These are phyloP conservation scores for Lycodopsis pacificus DNA, from an alignment of 2,797 vertebrate genomes.

Conservation along the genomic window DNA sequence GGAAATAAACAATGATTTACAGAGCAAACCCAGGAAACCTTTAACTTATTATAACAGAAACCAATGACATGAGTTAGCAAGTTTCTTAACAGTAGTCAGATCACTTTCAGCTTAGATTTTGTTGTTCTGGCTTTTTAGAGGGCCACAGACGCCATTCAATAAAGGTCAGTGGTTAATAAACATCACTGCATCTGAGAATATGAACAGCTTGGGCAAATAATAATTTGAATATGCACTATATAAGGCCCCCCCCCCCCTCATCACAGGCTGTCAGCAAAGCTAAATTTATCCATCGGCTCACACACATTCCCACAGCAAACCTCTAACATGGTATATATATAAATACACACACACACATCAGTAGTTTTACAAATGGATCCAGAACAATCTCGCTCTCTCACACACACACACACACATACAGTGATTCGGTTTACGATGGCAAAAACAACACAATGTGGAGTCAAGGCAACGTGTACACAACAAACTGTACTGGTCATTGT, in stretches of 20 bases:
- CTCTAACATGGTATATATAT: slow-evolving; percentile 19
- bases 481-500: slow-evolving; percentile 57
- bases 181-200: slow-evolving; percentile 8
- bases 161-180: background rate
- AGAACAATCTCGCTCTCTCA: slow-evolving; percentile 44
- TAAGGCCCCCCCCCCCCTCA: slow-evolving; percentile 9
- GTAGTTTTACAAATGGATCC: slow-evolving; percentile 46
- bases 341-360: slow-evolving; percentile 13
- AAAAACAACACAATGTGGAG: slow-evolving; percentile 63
- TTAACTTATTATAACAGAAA: slow-evolving; percentile 13
- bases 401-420: background rate
- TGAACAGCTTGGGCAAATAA: background rate
- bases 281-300: slow-evolving; percentile 77
- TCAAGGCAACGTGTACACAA: slow-evolving; percentile 62
- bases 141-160: background rate
- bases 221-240: background rate
- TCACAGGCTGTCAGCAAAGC: slow-evolving; percentile 68
- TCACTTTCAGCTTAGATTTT: background rate
- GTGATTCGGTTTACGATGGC: slow-evolving; percentile 45
- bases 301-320: slow-evolving; percentile 55
- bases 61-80: background rate
- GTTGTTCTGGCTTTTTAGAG: background rate
- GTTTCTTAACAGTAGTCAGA: slow-evolving; percentile 2
- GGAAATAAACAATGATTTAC: slow-evolving; percentile 24
- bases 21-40: slow-evolving; percentile 23